Conservation (phyloP, 2,797 vertebrate genomes). For the Myripristis jacobus region DNA sequence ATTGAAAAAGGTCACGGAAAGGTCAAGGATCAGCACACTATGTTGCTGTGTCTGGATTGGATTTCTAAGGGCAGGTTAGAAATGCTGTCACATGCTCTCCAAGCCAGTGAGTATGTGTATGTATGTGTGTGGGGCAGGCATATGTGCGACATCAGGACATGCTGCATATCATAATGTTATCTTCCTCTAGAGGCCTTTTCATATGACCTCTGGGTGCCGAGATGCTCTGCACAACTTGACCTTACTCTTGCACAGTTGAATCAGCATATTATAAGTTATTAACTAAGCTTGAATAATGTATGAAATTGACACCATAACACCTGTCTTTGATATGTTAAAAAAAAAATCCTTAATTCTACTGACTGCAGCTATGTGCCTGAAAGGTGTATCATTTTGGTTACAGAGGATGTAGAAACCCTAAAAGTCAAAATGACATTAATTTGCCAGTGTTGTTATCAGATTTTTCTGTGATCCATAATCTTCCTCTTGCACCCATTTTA, state of each 20-base stretch:
- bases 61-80: conserved; percentile 74
- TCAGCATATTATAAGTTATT: conserved; percentile 1
- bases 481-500: background rate
- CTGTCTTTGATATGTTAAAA: too few relatives aligned
- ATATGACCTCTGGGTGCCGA: conserved; percentile 25
- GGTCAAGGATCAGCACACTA: conserved; percentile 70
- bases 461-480: background rate
- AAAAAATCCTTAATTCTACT: background rate
- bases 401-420: background rate
- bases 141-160: conserved; percentile 9
- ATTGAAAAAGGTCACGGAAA: conserved; percentile 73
- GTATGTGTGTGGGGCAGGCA: conserved; percentile 1
- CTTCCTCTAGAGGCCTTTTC: conserved; percentile 45
- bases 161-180: conserved; percentile 16
- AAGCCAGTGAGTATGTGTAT: conserved; percentile 24
- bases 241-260: background rate
- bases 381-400: background rate
- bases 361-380: background rate
- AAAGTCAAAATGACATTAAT: background rate
- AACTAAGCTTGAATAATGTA: background rate
- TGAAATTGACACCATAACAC: background rate
- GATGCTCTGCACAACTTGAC: conserved; percentile 25
- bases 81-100: conserved; percentile 64
- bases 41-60: conserved; percentile 60
- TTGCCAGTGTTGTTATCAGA: background rate